A percentile compares a stretch with the other conserved stretches of the same genome.
phyloP scores from a whole-genome alignment of 2,113 vertebrate genomes.

The Tragelaphus strepsiceros region DNA sequence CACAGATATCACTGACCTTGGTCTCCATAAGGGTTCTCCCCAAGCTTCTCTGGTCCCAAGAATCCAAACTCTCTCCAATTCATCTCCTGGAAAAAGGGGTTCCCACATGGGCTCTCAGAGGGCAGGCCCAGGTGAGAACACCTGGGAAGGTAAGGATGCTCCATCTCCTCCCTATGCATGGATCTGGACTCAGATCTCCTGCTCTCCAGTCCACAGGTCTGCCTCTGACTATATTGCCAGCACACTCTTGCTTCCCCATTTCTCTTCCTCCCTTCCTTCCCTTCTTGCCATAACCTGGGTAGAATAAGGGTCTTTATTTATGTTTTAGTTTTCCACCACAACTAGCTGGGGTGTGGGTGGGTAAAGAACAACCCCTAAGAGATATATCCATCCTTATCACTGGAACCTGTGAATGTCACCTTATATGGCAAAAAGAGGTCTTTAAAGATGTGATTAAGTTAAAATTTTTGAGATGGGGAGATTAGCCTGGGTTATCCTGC shows the following conservation, averaged over 20 bases:
- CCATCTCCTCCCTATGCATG: accelerated
- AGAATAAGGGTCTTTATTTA: neutral
- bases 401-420: neutral
- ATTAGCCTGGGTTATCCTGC: no score
- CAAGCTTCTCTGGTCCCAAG: neutral
- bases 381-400: neutral
- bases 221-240: accelerated
- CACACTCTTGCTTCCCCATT: neutral
- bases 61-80: neutral
- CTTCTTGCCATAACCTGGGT: neutral
- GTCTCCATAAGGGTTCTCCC: neutral
- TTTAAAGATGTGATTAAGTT: neutral
- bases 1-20: neutral
- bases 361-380: neutral
- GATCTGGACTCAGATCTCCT: neutral
- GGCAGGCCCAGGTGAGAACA: neutral
- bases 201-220: neutral
- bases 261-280: neutral
- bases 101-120: neutral
- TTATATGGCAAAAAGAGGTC: neutral
- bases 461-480: neutral
- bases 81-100: neutral
- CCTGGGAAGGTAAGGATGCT: neutral
- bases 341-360: neutral
- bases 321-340: neutral